phyloP scores from a whole-genome alignment of 2,888 invertebrate genomes.

The Pandemis heparana region DNA sequence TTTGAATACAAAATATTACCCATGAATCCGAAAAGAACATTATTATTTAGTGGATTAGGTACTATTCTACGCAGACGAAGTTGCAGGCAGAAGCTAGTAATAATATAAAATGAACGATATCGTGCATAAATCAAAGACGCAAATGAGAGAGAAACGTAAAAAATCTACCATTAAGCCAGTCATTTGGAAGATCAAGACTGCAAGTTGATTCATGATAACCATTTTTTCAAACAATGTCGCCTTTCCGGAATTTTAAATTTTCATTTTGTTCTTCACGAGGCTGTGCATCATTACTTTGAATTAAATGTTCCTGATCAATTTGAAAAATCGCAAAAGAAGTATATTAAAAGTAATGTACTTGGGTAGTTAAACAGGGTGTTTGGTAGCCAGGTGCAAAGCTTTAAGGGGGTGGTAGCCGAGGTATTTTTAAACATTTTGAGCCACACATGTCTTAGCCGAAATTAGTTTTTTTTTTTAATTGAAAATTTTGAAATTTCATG shows the following conservation, averaged over 20 bases:
- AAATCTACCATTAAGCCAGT: conserved; percentile 72
- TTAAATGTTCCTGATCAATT: neutral
- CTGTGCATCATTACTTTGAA: conserved; percentile 18
- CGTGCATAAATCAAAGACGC: conserved; percentile 71
- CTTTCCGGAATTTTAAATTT: conserved; percentile 37
- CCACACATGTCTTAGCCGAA: too few species aligned
- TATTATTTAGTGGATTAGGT: too few species aligned
- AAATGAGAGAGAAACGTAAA: conserved; percentile 72
- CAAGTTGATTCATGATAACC: conserved; percentile 68
- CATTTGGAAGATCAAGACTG: conserved; percentile 73
- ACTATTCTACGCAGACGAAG: too few species aligned
- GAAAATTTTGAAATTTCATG: too few species aligned
- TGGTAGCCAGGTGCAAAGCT: too few species aligned
- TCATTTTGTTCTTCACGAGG: conserved; percentile 12
- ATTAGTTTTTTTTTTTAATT: too few species aligned
- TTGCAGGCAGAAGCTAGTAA: conserved; percentile 44
- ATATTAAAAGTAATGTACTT: neutral
- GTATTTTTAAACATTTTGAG: too few species aligned
- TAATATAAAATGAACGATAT: conserved; percentile 67
- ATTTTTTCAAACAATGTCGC: conserved; percentile 60
- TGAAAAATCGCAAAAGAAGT: neutral
- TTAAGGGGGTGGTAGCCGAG: too few species aligned
- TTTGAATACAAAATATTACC: too few species aligned
- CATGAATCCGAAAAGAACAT: too few species aligned
- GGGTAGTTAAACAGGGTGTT: too few species aligned